phyloP scores from a whole-genome alignment of 2,797 vertebrate species.

The Cossypha polioptera region DNA sequence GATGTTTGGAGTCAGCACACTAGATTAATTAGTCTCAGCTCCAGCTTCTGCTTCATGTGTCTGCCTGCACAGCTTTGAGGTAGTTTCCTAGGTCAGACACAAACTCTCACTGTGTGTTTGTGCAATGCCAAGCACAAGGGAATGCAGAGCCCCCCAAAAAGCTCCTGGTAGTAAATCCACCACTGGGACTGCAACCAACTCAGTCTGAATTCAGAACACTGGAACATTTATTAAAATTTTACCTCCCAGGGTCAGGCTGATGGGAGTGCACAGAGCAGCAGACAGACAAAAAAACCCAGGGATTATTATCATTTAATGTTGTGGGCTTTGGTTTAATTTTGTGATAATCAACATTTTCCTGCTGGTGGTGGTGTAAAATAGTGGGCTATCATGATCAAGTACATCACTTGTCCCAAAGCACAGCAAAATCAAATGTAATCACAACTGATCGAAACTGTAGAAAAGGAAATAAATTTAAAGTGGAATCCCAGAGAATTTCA shows the following conservation, averaged over 20 bases:
- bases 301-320: neutral
- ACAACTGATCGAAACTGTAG: neutral
- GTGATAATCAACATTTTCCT: neutral
- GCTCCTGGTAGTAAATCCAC: neutral
- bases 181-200: fast-evolving
- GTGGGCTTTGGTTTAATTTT: neutral
- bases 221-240: neutral
- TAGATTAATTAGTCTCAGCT: conserved; percentile 34
- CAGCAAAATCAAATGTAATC: neutral
- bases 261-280: neutral
- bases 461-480: neutral
- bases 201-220: neutral
- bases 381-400: neutral
- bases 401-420: neutral
- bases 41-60: neutral
- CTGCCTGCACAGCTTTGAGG: neutral
- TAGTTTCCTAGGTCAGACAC: conserved; percentile 1
- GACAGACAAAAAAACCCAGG: neutral
- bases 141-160: neutral
- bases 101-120: neutral
- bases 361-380: neutral
- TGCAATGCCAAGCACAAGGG: neutral
- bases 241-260: neutral
- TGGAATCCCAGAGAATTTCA: neutral
- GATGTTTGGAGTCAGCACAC: conserved; percentile 5